Conservation (phyloP, 2,797 vertebrate genomes). For the Poecilia picta region DNA sequence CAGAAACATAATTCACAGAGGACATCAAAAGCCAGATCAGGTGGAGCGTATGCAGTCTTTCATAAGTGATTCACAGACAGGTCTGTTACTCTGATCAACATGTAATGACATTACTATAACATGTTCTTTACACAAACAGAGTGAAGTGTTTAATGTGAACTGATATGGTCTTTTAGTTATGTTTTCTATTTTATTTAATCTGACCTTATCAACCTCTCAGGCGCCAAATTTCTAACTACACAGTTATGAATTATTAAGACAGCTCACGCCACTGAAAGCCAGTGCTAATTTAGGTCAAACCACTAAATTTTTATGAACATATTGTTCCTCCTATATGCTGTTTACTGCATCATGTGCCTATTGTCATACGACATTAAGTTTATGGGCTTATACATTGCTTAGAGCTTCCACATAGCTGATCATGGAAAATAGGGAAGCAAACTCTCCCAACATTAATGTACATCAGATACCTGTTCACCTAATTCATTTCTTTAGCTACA, state of each 20-base stretch:
- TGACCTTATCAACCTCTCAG: constrained; percentile 34
- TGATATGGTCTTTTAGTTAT: background rate
- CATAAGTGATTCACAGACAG: background rate
- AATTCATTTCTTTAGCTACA: background rate
- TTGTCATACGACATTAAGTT: constrained; percentile 8
- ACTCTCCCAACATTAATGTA: background rate
- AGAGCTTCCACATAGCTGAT: background rate
- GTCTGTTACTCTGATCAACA: background rate
- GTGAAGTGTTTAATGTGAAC: constrained; percentile 13
- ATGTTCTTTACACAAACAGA: constrained; percentile 6
- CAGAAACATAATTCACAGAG: constrained; percentile 20
- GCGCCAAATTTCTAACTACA: constrained; percentile 48
- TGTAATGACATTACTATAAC: constrained; percentile 2
- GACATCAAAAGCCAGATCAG: constrained; percentile 32
- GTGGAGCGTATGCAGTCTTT: constrained; percentile 4
- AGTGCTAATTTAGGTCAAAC: constrained; percentile 33
- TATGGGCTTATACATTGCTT: background rate
- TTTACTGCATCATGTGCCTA: constrained; percentile 22
- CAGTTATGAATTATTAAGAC: constrained; percentile 31
- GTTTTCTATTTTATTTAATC: background rate
- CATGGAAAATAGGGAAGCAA: background rate
- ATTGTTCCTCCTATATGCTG: constrained; percentile 29
- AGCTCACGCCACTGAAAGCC: constrained; percentile 45
- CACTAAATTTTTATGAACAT: constrained; percentile 31
- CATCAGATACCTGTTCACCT: background rate